These are phyloP conservation scores for Drosophila melanica DNA, from an alignment of 1,140 invertebrate genomes.

Conservation along the genomic window DNA sequence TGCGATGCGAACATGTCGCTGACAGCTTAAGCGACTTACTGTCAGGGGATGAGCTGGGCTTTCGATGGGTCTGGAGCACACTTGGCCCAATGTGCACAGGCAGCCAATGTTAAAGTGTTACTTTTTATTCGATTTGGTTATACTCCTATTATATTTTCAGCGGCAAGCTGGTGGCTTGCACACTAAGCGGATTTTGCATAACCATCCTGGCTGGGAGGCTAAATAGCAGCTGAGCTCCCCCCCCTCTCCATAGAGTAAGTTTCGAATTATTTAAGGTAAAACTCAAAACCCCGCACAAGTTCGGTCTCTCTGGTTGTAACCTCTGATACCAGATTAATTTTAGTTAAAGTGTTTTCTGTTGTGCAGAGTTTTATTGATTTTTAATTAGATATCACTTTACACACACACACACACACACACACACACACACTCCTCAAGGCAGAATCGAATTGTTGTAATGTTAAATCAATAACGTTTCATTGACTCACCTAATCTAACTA, in stretches of 20 bases:
- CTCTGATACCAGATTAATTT: background rate
- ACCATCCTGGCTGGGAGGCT: background rate
- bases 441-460: constrained; percentile 26
- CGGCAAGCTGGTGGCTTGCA: constrained; percentile 3
- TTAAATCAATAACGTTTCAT: constrained; percentile 58
- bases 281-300: background rate
- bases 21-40: constrained; percentile 20
- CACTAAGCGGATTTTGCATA: constrained; percentile 30
- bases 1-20: constrained; percentile 22
- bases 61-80: constrained; percentile 18
- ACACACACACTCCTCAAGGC: background rate
- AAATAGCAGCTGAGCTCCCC: background rate
- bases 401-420: background rate
- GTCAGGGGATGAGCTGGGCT: constrained; percentile 18
- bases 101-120: constrained; percentile 25
- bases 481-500: constrained; percentile 36
- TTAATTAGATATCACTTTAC: constrained; percentile 17
- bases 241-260: background rate
- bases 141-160: constrained; percentile 18
- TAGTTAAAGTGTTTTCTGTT: no score
- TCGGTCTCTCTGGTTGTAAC: background rate
- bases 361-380: constrained; percentile 39
- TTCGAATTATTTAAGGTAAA: constrained; percentile 5
- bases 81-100: constrained; percentile 8
- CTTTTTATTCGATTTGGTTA: constrained; percentile 33